Conservation (phyloP, 2,888 invertebrate species). For the Euzophera pinguis region DNA sequence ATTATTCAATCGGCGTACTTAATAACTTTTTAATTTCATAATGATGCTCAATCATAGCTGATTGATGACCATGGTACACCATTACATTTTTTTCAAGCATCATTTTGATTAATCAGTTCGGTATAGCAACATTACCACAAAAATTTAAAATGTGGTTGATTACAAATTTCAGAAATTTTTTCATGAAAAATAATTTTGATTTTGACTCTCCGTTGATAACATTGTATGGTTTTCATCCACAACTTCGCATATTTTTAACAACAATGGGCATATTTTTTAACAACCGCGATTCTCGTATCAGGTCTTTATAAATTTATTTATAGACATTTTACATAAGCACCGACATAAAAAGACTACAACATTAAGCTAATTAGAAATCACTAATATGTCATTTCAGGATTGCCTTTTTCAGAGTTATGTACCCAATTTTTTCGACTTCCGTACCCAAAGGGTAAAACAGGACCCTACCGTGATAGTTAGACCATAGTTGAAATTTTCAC, state of each 20-base stretch:
- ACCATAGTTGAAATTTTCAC: too few relatives aligned
- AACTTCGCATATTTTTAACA: conserved; percentile 38
- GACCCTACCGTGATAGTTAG: too few relatives aligned
- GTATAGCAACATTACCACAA: background rate
- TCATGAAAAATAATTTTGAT: conserved; percentile 39
- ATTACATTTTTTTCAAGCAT: background rate
- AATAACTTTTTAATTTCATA: conserved; percentile 10
- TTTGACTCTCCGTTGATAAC: conserved; percentile 36
- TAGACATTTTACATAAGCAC: too few relatives aligned
- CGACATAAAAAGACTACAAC: too few relatives aligned
- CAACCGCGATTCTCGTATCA: conserved; percentile 37
- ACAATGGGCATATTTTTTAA: conserved; percentile 50
- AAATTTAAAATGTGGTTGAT: conserved; percentile 25
- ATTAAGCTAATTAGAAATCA: too few relatives aligned
- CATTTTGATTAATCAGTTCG: background rate
- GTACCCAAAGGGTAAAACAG: too few relatives aligned
- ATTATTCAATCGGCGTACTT: conserved; percentile 5
- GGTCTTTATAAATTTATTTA: conserved; percentile 28
- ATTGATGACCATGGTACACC: background rate
- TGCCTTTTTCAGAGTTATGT: too few relatives aligned
- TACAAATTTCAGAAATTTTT: conserved; percentile 29
- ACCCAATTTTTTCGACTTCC: too few relatives aligned
- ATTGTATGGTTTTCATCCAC: conserved; percentile 52
- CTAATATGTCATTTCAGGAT: too few relatives aligned
- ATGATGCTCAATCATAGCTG: background rate